Conservation (phyloP, 2,888 invertebrate genomes). For the Orthosia cruda region DNA sequence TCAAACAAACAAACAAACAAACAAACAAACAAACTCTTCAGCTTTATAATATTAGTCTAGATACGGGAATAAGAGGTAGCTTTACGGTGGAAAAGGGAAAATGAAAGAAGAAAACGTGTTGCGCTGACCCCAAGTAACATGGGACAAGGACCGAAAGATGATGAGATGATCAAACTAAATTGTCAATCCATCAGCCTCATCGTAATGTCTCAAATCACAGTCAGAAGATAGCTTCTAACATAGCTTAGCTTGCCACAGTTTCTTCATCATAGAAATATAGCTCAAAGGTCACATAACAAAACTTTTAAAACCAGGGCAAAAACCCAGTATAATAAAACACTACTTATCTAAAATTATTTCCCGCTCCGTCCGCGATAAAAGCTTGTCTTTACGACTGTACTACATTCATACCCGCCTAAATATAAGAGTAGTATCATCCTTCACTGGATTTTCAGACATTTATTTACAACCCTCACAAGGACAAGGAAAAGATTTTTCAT, state of each 20-base stretch:
- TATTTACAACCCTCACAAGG: constrained; percentile 43
- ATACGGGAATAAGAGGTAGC: no score
- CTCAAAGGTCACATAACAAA: background rate
- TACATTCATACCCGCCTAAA: constrained; percentile 46
- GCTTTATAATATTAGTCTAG: no score
- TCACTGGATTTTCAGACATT: constrained; percentile 47
- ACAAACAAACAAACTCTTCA: no score
- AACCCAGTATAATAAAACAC: constrained; percentile 30
- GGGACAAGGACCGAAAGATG: no score
- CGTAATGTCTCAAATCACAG: no score
- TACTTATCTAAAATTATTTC: constrained; percentile 39
- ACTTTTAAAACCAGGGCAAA: background rate
- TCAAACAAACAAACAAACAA: no score
- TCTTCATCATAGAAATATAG: background rate
- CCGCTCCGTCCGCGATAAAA: constrained; percentile 18
- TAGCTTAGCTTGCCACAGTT: no score
- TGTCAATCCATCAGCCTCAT: no score
- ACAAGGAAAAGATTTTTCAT: constrained; percentile 38
- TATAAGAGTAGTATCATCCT: constrained; percentile 42
- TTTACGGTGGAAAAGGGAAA: no score
- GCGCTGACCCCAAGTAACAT: no score
- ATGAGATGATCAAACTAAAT: no score
- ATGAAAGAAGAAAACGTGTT: no score
- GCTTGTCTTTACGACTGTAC: constrained; percentile 29
- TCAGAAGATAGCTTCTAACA: background rate